phyloP scores from a whole-genome alignment of 2,797 vertebrate genomes.

The Gymnothorax reevesii region DNA sequence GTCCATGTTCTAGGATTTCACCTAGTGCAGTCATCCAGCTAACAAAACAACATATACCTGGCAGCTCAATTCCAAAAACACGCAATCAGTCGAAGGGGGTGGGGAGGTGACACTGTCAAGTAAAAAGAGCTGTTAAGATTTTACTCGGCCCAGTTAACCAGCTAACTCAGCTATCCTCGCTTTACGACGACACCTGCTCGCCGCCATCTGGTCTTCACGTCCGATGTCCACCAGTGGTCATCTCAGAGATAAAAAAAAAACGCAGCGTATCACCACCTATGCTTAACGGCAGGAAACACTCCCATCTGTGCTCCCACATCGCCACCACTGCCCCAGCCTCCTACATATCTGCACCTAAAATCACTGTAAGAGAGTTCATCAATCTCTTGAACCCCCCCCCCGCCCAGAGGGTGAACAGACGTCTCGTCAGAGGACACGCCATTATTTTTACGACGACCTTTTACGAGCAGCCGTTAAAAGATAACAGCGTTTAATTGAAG shows the following conservation, averaged over 20 bases:
- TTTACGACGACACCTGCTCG: neutral
- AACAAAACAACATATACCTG: too few relatives aligned
- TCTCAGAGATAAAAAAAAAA: neutral
- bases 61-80: too few relatives aligned
- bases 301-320: neutral
- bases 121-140: too few relatives aligned
- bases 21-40: too few relatives aligned
- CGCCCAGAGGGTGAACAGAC: neutral
- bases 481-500: neutral
- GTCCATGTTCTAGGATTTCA: too few relatives aligned
- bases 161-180: too few relatives aligned
- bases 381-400: too few relatives aligned
- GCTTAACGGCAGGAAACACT: neutral
- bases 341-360: neutral
- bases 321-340: neutral
- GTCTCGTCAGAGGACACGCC: conserved; percentile 1
- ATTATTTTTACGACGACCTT: neutral
- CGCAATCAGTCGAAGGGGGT: too few relatives aligned
- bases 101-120: too few relatives aligned
- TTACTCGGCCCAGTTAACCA: too few relatives aligned
- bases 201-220: neutral
- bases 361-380: neutral
- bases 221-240: neutral
- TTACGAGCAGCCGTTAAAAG: neutral
- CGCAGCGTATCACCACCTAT: neutral